A percentile compares a stretch with the other conserved stretches of the same genome.
phyloP scores from a whole-genome alignment of 2,113 vertebrate genomes.

The Phaethon lepturus region DNA sequence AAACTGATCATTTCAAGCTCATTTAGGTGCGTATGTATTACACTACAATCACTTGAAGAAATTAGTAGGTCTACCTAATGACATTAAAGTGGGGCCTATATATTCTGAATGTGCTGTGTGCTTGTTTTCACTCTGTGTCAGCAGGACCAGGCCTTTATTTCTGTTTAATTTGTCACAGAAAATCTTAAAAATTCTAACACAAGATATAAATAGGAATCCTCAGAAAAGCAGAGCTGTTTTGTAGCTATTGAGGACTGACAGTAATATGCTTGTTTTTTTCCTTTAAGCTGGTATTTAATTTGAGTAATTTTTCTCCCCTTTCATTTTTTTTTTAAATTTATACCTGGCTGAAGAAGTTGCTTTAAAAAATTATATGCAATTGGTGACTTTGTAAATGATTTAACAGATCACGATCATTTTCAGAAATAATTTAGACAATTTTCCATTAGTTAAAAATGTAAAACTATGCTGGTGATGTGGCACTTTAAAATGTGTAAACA shows the following conservation, averaged over 20 bases:
- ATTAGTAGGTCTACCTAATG: background rate
- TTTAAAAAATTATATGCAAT: background rate
- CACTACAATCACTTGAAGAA: background rate
- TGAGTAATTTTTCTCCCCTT: background rate
- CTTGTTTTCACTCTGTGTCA: background rate
- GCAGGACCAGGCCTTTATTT: background rate
- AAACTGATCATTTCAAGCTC: background rate
- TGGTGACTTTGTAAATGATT: background rate
- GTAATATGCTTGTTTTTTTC: background rate
- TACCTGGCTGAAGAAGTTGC: background rate
- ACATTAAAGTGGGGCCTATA: background rate
- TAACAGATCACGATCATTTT: background rate
- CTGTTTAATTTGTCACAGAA: background rate
- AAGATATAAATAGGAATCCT: conserved; percentile 37
- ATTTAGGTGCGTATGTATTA: background rate
- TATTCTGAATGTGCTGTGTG: background rate
- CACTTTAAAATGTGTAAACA: background rate
- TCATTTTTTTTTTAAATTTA: conserved; percentile 13
- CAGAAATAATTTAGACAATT: background rate
- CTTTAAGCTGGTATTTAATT: background rate
- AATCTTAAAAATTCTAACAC: background rate
- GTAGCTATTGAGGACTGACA: background rate
- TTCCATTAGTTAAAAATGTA: background rate
- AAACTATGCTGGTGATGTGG: background rate
- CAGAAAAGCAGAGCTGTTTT: background rate